Conservation (phyloP, 2,797 vertebrate species). For the Telmatherina bonti region DNA sequence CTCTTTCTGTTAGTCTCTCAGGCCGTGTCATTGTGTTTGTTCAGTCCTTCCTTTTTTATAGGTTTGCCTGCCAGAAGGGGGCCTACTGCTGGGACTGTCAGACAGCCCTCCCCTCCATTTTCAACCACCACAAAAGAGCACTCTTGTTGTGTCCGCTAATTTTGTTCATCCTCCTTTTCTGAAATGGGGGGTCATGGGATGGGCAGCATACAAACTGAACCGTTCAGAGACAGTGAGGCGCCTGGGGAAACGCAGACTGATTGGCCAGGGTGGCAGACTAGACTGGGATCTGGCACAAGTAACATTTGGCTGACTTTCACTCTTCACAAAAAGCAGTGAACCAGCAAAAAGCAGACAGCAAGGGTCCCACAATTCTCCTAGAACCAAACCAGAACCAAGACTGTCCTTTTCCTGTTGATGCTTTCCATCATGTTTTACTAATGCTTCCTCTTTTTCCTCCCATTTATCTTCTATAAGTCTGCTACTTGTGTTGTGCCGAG, state of each 20-base stretch:
- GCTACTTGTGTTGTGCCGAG: slow-evolving; percentile 30
- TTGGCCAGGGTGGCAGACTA: slow-evolving; percentile 40
- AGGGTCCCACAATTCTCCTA: slow-evolving; percentile 46
- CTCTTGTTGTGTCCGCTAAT: slow-evolving; percentile 50
- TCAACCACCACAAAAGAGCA: slow-evolving; percentile 41
- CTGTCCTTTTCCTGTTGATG: slow-evolving; percentile 40
- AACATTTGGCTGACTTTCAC: slow-evolving; percentile 35
- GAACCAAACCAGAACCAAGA: slow-evolving; percentile 38
- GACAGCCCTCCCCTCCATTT: slow-evolving; percentile 40
- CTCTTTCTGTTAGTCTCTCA: not conserved
- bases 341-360: slow-evolving; percentile 42
- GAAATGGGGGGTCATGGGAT: slow-evolving; percentile 20
- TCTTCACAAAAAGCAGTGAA: slow-evolving; percentile 49
- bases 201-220: slow-evolving; percentile 41
- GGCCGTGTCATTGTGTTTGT: slow-evolving; percentile 35
- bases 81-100: slow-evolving; percentile 24
- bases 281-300: slow-evolving; percentile 47
- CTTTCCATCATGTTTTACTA: slow-evolving; percentile 35
- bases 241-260: slow-evolving; percentile 56
- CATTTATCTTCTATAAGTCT: slow-evolving; percentile 44
- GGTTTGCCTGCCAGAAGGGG: slow-evolving; percentile 40
- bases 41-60: slow-evolving; percentile 30
- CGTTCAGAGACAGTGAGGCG: slow-evolving; percentile 70
- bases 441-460: slow-evolving; percentile 47
- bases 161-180: slow-evolving; percentile 45